Conservation (phyloP, 2,113 vertebrate species). For the Nestor notabilis region DNA sequence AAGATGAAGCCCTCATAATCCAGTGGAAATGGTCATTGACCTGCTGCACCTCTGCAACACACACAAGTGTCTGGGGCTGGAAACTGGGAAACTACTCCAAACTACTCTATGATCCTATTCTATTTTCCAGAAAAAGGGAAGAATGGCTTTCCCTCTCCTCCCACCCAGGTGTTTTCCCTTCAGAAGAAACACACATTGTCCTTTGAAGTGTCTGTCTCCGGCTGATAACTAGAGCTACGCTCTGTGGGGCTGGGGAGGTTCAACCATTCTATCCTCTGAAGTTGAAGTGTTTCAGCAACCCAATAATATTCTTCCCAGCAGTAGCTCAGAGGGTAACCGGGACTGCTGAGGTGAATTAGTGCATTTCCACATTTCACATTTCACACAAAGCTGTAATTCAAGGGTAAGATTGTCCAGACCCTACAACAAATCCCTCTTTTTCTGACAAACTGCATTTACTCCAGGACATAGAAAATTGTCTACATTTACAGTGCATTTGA, state of each 20-base stretch:
- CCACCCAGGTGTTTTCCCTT: background rate
- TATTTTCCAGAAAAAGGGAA: background rate
- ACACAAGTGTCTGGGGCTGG: background rate
- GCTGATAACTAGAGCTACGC: background rate
- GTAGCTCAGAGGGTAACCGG: background rate
- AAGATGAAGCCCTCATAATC: background rate
- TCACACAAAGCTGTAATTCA: background rate
- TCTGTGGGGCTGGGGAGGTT: background rate
- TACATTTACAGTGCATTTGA: rapidly evolving
- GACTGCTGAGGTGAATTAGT: background rate
- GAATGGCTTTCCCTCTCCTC: background rate
- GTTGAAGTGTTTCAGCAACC: background rate
- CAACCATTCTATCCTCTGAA: background rate
- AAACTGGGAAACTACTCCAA: background rate
- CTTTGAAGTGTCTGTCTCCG: background rate
- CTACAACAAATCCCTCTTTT: background rate
- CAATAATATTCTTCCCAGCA: background rate
- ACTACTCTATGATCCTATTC: background rate
- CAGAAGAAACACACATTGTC: background rate
- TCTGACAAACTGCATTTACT: background rate
- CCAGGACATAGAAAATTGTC: background rate
- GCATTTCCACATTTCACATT: background rate
- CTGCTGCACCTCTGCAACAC: background rate
- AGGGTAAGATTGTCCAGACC: background rate
- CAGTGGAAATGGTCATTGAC: background rate